Base-by-base conservation (phyloP, 2,888 invertebrate species). In the Acleris laterana region DNA sequence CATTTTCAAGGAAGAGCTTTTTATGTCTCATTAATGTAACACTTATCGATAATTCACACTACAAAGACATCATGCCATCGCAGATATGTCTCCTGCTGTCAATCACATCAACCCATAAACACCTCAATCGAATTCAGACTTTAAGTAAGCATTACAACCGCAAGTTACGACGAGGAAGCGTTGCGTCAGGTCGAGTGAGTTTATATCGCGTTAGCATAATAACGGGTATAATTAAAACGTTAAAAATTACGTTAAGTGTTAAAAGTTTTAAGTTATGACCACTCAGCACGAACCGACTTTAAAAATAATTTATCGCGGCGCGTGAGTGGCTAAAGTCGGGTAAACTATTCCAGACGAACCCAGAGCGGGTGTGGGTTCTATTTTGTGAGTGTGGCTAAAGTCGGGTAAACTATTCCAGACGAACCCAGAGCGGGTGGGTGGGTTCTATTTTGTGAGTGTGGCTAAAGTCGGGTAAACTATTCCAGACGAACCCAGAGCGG, bases 91-190 rank as follows among this genome's bases (percentile, higher is more conserved):
- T 48, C 28, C 32, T 28, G 32, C 53, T 20, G 55, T 42, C 55
- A 55, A 20, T 55, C 55, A 55, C 1, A 46, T 46, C 17, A 46
- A n/a, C 0, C 48, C 59, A 38, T 49, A 55, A 64, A 62, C 28
- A 53, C 20, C 53, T 42, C 64, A 48, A 60, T 60, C 53, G 49
- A 42, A 49, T 13, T 17, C 53, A 49, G 11, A 55, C 19, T 60
- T 53, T 60, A 60, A 46, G 57, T 49, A 42, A 49, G 60, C 28
- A 13, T 56, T 42, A 19, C 50, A 42, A 65, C 65, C 65, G 60
- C 65, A 65, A 38, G 20, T 56, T 56, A 20, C 25, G 58, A 44
- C 28, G 19, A 60, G 60, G 60, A 61, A 65, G 65, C 44, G 16
- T 65, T 65, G 65, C 65, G 28, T 65, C 65, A 61, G 16, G 6